Evolutionary conservation across 1,140 invertebrate species (phyloP).

Genomic region (Anastatus disparis): DNA sequence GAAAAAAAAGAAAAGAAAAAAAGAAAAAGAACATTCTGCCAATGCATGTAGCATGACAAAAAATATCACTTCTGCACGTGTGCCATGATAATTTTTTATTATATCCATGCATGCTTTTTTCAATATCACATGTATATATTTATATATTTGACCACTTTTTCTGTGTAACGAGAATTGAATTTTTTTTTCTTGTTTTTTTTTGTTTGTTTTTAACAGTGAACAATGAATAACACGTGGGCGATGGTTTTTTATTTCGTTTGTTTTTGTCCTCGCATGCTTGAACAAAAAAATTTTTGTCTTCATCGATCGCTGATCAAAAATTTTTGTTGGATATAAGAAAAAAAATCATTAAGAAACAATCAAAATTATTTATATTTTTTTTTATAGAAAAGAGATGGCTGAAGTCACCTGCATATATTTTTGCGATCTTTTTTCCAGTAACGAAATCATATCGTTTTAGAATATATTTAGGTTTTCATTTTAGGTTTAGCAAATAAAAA

Average conservation of each 20-base stretch:
- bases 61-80: conserved; percentile 56
- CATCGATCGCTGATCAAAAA: conserved; percentile 22
- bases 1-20: too few species aligned
- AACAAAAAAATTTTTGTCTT: conserved; percentile 37
- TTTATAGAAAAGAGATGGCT: conserved; percentile 19
- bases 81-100: conserved; percentile 34
- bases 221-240: conserved; percentile 46
- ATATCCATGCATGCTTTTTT: conserved; percentile 51
- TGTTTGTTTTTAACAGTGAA: too few species aligned
- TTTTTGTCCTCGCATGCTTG: conserved; percentile 49
- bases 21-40: conserved; percentile 41
- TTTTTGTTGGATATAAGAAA: conserved; percentile 26
- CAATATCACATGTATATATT: conserved; percentile 31
- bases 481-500: conserved; percentile 8
- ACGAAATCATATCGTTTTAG: neutral
- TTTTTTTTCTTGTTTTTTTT: too few species aligned
- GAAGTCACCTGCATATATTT: conserved; percentile 10
- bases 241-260: conserved; percentile 49
- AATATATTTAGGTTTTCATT: conserved; percentile 4
- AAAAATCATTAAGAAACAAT: too few species aligned
- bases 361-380: too few species aligned
- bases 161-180: conserved; percentile 1
- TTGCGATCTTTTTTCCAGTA: neutral
- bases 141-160: conserved; percentile 27
- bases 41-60: conserved; percentile 54